phyloP scores from a whole-genome alignment of 2,113 vertebrate genomes.

The Sclerurus mexicanus region DNA sequence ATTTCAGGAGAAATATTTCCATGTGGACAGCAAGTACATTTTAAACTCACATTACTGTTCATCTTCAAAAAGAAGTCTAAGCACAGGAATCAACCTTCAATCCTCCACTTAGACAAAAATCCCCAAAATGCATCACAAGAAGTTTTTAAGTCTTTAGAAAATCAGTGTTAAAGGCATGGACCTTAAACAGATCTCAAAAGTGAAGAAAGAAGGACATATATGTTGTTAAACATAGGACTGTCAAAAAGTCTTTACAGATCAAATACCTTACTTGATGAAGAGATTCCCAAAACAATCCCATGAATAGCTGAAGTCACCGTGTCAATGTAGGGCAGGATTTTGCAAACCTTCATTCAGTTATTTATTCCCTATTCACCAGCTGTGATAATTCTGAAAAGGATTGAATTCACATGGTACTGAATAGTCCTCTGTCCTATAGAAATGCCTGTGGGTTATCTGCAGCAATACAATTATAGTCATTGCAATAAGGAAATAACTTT shows the following conservation, averaged over 20 bases:
- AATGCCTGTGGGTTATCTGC: conserved; percentile 22
- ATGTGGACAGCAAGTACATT: not conserved
- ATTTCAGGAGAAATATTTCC: not conserved
- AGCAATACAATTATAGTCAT: not conserved
- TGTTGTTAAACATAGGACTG: not conserved
- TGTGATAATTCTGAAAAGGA: conserved; percentile 34
- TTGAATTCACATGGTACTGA: conserved; percentile 41
- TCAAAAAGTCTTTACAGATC: not conserved
- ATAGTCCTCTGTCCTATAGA: conserved; percentile 39
- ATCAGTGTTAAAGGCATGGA: not conserved
- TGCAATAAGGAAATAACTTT: conserved; percentile 28
- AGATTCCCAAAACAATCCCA: not conserved
- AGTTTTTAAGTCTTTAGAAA: not conserved
- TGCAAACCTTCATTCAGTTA: conserved; percentile 4
- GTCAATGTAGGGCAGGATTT: not conserved
- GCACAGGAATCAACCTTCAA: not conserved
- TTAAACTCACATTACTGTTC: not conserved
- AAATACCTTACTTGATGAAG: not conserved
- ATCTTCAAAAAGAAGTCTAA: not conserved
- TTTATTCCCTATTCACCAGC: conserved; percentile 20
- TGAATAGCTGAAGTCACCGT: not conserved
- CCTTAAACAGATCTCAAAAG: not conserved
- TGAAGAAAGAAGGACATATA: not conserved
- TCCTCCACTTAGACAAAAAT: not conserved
- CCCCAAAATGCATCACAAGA: not conserved